Evolutionary conservation across 2,888 invertebrate genomes (phyloP), one percentile per base, ranked within the genome.

Genomic region (Amphipoea lucens): DNA sequence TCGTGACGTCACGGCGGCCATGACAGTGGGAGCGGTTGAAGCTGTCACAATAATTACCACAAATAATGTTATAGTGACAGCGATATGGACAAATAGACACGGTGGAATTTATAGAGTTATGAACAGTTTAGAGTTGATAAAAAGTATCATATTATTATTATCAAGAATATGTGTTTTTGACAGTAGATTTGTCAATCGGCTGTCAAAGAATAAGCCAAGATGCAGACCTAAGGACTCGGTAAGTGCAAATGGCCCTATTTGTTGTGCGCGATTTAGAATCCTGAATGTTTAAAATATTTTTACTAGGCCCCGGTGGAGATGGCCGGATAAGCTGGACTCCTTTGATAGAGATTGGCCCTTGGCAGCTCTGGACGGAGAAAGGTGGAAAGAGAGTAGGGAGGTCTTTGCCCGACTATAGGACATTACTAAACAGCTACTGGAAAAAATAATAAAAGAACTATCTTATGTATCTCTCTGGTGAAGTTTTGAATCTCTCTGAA

Each of bases 21-120:
- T 86, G 78, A 78, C 83, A 78, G 85, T 79, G 86, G 89, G 88
- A 87, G 90, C 90, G 90, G 90, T 82, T 83, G 77, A 76, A 48
- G 85, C 92, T 95, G 95, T 95, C 95, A 95, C 92, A 95, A 95
- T 94, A 94, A 94, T 95, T 93, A 94, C 92, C 89, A 90, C 90
- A 90, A 92, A 93, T 93, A 92, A 93, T 93, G 89, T 91, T 79
- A 90, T 89, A 93, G 91, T 92, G 94, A 94, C 94, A 92, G 92
- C 91, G 87, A 90, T 92, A 91, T 90, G 85, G 92, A 91, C 88
- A 92, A 86, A 90, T 78, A 84, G 87, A 87, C 83, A 82, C 85
- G 78, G n/a, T 51, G 78, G 77, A 74, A 72, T 74, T 48, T 83
- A 20, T 76, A 90, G 90, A 90, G 62, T 54, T 85, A n/a, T 7